phyloP scores from a whole-genome alignment of 2,113 vertebrate species.

The Marmota monax region DNA sequence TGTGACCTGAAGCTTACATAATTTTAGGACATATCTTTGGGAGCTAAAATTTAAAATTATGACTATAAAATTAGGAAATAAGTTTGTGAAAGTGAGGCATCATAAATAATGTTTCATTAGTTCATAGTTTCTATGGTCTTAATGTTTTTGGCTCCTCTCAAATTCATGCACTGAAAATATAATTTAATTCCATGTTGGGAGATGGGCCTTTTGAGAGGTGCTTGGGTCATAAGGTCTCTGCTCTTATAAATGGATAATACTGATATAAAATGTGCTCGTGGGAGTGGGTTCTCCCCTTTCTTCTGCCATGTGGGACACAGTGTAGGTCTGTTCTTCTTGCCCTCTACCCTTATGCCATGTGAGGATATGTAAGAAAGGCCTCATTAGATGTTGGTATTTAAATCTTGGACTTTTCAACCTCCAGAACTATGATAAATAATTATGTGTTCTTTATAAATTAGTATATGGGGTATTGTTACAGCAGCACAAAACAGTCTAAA shows the following conservation, averaged over 20 bases:
- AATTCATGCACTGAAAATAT: background rate
- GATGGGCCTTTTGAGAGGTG: background rate
- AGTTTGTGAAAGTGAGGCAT: background rate
- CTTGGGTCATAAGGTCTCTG: background rate
- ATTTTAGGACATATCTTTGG: background rate
- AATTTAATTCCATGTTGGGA: background rate
- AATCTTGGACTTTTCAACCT: background rate
- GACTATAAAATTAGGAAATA: background rate
- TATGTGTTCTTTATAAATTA: background rate
- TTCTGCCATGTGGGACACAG: background rate
- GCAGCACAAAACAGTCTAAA: background rate
- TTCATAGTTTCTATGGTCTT: background rate
- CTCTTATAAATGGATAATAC: background rate
- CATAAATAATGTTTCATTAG: background rate
- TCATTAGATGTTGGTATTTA: background rate
- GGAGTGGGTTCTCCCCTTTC: background rate
- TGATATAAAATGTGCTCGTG: background rate
- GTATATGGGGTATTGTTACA: background rate
- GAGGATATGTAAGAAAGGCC: background rate
- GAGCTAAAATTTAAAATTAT: slow-evolving; percentile 25
- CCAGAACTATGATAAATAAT: background rate
- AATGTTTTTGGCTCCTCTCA: background rate
- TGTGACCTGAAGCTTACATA: background rate
- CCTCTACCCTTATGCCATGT: background rate
- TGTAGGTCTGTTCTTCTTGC: background rate